Evolutionary conservation across 2,888 invertebrate species (phyloP).

Genomic region (Ethmia dodecea): DNA sequence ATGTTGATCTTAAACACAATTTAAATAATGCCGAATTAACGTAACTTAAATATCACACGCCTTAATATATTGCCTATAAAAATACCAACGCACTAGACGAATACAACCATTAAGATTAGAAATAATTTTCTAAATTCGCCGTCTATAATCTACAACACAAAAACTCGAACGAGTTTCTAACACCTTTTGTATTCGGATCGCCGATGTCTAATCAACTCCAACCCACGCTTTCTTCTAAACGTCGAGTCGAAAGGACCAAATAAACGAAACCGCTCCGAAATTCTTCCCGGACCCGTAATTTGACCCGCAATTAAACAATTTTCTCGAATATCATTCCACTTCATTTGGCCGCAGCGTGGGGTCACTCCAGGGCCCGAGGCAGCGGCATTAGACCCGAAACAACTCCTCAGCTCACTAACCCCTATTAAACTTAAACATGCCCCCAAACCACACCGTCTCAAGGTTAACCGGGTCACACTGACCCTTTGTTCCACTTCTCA

Average conservation of each 20-base stretch:
- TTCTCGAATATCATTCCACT: constrained; percentile 70
- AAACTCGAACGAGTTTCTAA: neutral
- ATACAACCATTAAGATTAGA: too few relatives aligned
- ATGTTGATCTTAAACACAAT: too few relatives aligned
- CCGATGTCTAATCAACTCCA: too few relatives aligned
- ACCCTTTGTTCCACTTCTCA: constrained; percentile 46
- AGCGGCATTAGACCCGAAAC: constrained; percentile 60
- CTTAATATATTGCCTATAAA: too few relatives aligned
- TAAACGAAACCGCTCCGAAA: constrained; percentile 39
- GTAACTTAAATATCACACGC: too few relatives aligned
- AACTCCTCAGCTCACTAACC: constrained; percentile 54
- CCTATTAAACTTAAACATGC: constrained; percentile 72
- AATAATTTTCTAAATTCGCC: too few relatives aligned
- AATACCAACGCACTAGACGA: too few relatives aligned
- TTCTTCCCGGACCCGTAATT: constrained; percentile 61
- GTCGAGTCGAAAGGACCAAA: constrained; percentile 39
- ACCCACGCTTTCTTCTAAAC: constrained; percentile 1
- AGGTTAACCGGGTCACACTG: constrained; percentile 46
- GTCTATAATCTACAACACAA: neutral
- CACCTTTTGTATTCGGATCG: too few relatives aligned
- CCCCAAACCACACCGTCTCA: constrained; percentile 58
- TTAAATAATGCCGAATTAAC: too few relatives aligned
- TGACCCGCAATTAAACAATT: constrained; percentile 72
- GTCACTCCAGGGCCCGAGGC: constrained; percentile 65
- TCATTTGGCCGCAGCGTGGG: constrained; percentile 40